Base-by-base conservation (phyloP, 2,888 invertebrate species). In the Halictus quadricinctus region DNA sequence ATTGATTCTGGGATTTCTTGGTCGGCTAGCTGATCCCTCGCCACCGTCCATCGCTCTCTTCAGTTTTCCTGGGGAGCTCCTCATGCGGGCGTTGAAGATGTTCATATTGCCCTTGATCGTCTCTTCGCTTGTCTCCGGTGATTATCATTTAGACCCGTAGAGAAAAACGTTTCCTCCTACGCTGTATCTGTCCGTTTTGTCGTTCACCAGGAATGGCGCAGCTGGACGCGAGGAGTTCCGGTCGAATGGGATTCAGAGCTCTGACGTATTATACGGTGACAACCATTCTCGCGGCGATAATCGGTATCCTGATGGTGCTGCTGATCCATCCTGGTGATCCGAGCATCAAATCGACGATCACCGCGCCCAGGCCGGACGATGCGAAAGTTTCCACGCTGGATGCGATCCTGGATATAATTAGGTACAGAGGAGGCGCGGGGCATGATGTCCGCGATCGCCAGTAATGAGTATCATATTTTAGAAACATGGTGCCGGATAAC, bases 31-130 rank as follows among this genome's bases (percentile, higher is more conserved):
- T 36, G 90, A 95, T 66, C 95, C 95, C 48, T 94, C 95, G 18
- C 91, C 93, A 0, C 95, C 95, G 82, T 94, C 95, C 66, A 95
- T 96, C 80, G 95, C 95, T 95, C 94, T 96, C 70, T 95, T 97
- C 84, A 95, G 95, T 72, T 97, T 97, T 92, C 96, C 96, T 1
- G 97, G 97, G 92, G 96, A 97, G 89, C 95, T 97, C 13, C 95
- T 97, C 80, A 96, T 97, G 96, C 94, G 96, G 84, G 95, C 96
- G 94, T 94, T 97, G 81, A 97, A 97, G 94, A 96, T 97, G 96
- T 95, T 97, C 90, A 96, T 97, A 88, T 95, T 97, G 43, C 97
- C 97, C 12, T 95, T 97, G 77, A 96, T 97, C 89, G 95, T 96
- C 72, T 96, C 96, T 54, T 96, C 96, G 78, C 95, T 97, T 76